Evolutionary conservation across 2,888 invertebrate species (phyloP).

Genomic region (Disparrhopalites patrizii): DNA sequence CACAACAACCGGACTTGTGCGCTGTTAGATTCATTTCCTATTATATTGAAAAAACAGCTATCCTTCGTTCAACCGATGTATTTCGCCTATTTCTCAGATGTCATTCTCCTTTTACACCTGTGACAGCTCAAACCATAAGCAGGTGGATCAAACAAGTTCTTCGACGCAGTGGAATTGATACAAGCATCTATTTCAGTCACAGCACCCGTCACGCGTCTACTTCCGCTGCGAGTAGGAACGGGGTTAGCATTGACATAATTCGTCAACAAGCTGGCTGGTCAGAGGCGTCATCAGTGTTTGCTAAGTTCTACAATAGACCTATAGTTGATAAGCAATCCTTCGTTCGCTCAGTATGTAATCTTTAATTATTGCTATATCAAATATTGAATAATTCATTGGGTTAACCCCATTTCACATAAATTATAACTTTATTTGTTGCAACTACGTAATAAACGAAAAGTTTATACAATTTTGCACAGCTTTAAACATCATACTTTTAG

Average conservation of each 20-base stretch:
- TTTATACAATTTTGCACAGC: no score
- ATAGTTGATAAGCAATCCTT: not conserved
- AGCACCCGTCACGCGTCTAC: conserved; percentile 16
- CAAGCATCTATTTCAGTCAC: not conserved
- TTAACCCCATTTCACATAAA: no score
- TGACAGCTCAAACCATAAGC: conserved; percentile 26
- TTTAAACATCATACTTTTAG: no score
- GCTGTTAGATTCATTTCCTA: conserved; percentile 8
- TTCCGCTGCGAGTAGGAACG: conserved; percentile 4
- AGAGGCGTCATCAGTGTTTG: conserved; percentile 4
- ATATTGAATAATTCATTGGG: no score
- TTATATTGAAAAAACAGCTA: conserved; percentile 19
- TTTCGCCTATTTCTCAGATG: conserved; percentile 19
- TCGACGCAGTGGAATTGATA: conserved; percentile 6
- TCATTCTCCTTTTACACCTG: conserved; percentile 8
- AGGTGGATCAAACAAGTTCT: conserved; percentile 17
- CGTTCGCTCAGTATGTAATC: not conserved
- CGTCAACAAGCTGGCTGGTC: conserved; percentile 18
- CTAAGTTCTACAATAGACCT: conserved; percentile 18
- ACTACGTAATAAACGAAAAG: no score
- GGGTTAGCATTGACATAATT: conserved; percentile 1
- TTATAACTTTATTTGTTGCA: no score
- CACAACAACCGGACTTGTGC: conserved; percentile 19
- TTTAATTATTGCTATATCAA: no score
- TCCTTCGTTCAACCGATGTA: not conserved